Evolutionary conservation across 1,140 invertebrate species (phyloP), one percentile per base, ranked within the genome.

Genomic region (Cotesia typhae): DNA sequence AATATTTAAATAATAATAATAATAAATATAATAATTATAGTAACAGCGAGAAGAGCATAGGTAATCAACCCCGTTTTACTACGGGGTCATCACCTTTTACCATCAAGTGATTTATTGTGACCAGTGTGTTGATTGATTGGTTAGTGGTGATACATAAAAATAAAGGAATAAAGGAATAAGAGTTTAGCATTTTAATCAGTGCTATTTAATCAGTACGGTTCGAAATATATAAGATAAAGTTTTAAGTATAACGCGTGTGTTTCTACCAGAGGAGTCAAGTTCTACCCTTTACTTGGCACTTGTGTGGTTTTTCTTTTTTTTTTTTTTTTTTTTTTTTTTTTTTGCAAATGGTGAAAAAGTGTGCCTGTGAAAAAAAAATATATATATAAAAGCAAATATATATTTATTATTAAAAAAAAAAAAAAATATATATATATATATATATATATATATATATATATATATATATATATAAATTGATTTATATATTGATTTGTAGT

Each of bases 401-500:
- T 51, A 51, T 51, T 51, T 51, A 4, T 51, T 4, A 9, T 55
- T n/a, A 61, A 52, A 68, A 38, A 28, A 10, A 67, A 14, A n/a
- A n/a, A n/a, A n/a, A n/a, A n/a, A 14, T 14, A 14, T 14, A 36
- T 60, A 20, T 64, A 63, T 51, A 41, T 41, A 41, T 41, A 37
- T n/a, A 14, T 14, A 14, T 14, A 36, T 60, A 20, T 64, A 63
- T 51, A 41, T 41, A 41, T 41, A 37, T n/a, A n/a, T n/a, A 14
- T 14, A 14, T 14, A 36, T 60, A 20, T 64, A 63, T 51, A 41
- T 41, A 41, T 41, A 37, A 55, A 57, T 59, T 63, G 10, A 60
- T 73, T 60, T 75, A 14, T 67, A 55, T 69, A 57, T 60, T 72
- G 75, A 80, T 78, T 72, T 76, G 81, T 78, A 82, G 85, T 86